A percentile compares a stretch with the other conserved stretches of the same genome.
These are phyloP conservation scores for Timandra comae DNA, from an alignment of 2,888 invertebrate species.

Conservation along the genomic window DNA sequence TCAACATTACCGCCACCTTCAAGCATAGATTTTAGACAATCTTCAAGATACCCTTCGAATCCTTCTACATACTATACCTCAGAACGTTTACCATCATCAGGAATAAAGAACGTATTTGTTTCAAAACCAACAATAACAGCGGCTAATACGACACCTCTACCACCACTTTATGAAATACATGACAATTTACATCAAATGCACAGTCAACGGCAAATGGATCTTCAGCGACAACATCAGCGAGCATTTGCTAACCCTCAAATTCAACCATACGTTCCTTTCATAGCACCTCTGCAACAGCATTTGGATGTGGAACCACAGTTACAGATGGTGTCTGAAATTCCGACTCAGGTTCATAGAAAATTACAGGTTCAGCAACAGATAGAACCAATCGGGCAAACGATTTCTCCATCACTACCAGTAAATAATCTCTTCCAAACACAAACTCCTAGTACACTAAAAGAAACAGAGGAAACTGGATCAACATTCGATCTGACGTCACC, in stretches of 20 bases:
- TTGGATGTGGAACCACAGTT: conserved; percentile 1
- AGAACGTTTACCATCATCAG: too few relatives aligned
- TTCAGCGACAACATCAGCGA: background rate
- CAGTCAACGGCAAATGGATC: background rate
- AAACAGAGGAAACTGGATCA: conserved; percentile 1
- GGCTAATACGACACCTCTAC: background rate
- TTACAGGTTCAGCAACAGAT: conserved; percentile 3
- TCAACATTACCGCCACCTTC: conserved; percentile 24
- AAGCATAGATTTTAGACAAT: too few relatives aligned
- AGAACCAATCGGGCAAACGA: background rate
- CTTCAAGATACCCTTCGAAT: too few relatives aligned
- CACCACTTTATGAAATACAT: conserved; percentile 6
- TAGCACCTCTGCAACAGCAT: background rate
- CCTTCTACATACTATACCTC: too few relatives aligned
- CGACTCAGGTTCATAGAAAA: conserved; percentile 2
- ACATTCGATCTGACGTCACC: background rate
- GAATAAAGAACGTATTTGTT: too few relatives aligned
- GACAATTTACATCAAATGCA: too few relatives aligned
- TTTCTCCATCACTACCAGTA: conserved; percentile 3
- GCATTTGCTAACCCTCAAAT: background rate
- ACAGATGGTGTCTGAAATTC: conserved; percentile 5
- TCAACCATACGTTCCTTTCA: background rate
- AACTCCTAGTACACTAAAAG: conserved; percentile 3
- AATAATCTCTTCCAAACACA: conserved; percentile 4
- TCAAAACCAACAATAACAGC: background rate